Evolutionary conservation across 2,113 vertebrate genomes (phyloP).

Genomic region (Charadrius vociferus): DNA sequence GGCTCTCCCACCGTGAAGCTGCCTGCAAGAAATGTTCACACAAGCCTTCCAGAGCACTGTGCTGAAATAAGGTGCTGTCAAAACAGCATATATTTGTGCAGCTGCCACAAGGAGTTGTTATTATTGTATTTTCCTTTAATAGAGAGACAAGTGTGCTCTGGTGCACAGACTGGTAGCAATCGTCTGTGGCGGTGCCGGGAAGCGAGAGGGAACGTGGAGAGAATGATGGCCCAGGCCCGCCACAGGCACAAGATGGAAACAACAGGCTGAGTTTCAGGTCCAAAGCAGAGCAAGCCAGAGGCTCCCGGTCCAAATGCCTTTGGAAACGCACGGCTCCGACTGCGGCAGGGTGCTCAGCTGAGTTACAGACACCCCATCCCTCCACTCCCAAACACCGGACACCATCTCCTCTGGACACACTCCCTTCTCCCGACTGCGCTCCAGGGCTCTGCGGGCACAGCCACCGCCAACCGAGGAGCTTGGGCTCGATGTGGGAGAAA

Average conservation of each 20-base stretch:
- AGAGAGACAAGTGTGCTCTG: neutral
- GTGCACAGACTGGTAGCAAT: neutral
- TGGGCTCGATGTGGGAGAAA: neutral
- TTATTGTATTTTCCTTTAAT: neutral
- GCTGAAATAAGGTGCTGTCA: constrained; percentile 35
- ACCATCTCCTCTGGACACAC: fast-evolving
- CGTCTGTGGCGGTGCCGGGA: fast-evolving
- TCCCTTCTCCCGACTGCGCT: fast-evolving
- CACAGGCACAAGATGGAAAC: neutral
- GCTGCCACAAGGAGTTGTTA: neutral
- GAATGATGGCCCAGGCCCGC: neutral
- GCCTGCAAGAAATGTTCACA: neutral
- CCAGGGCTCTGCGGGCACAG: fast-evolving
- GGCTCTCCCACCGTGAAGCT: neutral
- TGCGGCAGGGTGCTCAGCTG: fast-evolving
- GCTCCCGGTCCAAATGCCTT: neutral
- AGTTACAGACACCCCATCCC: neutral
- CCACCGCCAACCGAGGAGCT: fast-evolving
- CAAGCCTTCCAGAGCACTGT: neutral
- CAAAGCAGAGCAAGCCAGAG: neutral
- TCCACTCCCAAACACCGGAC: neutral
- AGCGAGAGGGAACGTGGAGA: neutral
- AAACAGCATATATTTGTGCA: constrained; percentile 11
- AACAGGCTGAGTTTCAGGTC: neutral
- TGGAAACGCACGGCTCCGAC: fast-evolving